Conservation (phyloP, 2,888 invertebrate species). For the Abrostola tripartita region DNA sequence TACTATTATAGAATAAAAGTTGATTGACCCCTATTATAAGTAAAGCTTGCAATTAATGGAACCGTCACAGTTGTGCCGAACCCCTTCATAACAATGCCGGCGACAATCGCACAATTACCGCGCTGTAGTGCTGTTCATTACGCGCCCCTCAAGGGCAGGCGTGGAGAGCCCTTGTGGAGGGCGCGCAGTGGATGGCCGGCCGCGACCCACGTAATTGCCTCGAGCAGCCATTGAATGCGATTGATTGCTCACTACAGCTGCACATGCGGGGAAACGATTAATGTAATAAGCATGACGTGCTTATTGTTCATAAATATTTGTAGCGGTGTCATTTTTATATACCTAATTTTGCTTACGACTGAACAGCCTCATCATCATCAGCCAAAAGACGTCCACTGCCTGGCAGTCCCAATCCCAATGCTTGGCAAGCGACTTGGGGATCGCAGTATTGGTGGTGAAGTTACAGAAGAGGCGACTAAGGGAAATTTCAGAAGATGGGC, state of each 20-base stretch:
- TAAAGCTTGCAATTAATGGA: slow-evolving; percentile 24
- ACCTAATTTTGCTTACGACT: too few relatives aligned
- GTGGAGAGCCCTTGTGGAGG: slow-evolving; percentile 14
- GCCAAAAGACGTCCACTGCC: too few relatives aligned
- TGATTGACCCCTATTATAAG: slow-evolving; percentile 15
- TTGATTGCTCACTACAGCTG: slow-evolving; percentile 34
- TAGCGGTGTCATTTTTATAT: too few relatives aligned
- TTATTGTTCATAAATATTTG: too few relatives aligned
- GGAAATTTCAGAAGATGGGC: too few relatives aligned
- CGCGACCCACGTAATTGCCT: slow-evolving; percentile 20
- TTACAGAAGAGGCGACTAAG: too few relatives aligned
- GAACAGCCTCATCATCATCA: too few relatives aligned
- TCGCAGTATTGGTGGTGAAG: too few relatives aligned
- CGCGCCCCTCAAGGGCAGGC: slow-evolving; percentile 4
- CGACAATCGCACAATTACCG: slow-evolving; percentile 27
- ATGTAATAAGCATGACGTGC: slow-evolving; percentile 13
- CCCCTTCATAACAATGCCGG: slow-evolving; percentile 8
- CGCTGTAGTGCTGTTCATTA: slow-evolving; percentile 27
- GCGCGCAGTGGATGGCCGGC: slow-evolving; percentile 8
- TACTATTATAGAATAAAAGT: background rate
- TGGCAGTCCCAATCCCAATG: too few relatives aligned
- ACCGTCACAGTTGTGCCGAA: slow-evolving; percentile 8
- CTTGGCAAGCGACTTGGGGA: too few relatives aligned
- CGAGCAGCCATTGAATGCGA: slow-evolving; percentile 28
- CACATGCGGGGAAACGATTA: slow-evolving; percentile 13